Evolutionary conservation across 2,113 vertebrate genomes (phyloP), one percentile per base, ranked within the genome.

Genomic region (Oryzias woworae): DNA sequence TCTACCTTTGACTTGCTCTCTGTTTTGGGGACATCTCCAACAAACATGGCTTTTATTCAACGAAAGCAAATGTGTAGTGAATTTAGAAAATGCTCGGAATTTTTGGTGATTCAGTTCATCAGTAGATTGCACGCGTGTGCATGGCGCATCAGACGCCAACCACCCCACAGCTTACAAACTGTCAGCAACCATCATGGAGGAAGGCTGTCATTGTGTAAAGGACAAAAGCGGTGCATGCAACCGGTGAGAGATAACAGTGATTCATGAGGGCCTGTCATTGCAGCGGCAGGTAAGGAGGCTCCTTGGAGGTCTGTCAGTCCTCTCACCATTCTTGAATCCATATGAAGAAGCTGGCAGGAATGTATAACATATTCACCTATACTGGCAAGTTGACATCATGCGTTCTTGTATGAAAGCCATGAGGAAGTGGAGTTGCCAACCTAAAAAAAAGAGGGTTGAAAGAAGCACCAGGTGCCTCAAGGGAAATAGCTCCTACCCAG

Each of bases 191-290:
- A 81, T 83, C 69, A 78, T 75, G 72, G 77, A 76, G 71, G 73
- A 66, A 69, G 67, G 81, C 80, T 79, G 79, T 77, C 78, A 80
- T 84, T 88, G 84, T 85, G 79, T 86, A 86, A 90, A 87, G 88
- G 89, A 90, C 87, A 84, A 85, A 89, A 89, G 83, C 65, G 66
- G 70, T 73, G 77, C 75, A 69, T 86, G 88, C 82, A 85, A 90
- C 71, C 81, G 23, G 83, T 81, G 77, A 86, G 90, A 89, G 89
- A 88, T 81, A 87, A 85, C 65, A 1, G 82, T 92, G 91, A 92
- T 92, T 92, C 91, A 92, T 90, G 91, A 92, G 85, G 22, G 47
- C 18, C 81, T 87, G 91, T 89, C 89, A 87, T 41, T 58, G 71
- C 62, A 28, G 71, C 61, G 64, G 83, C 88, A 87, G 84, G 85